phyloP scores from a whole-genome alignment of 1,140 invertebrate species.

The Drosophila murphyi region DNA sequence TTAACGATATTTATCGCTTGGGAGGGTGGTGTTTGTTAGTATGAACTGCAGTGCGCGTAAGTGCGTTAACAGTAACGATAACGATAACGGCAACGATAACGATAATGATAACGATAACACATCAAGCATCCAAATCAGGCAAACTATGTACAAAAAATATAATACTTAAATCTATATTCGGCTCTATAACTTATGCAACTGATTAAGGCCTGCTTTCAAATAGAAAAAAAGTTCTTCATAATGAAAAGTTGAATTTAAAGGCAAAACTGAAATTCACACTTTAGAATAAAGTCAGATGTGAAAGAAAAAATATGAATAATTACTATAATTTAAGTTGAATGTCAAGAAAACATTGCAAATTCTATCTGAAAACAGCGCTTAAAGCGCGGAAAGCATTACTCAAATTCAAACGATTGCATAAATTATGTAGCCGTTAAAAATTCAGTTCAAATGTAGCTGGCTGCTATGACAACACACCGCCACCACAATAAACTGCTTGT shows the following conservation, averaged over 20 bases:
- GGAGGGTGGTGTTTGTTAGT: slow-evolving; percentile 84
- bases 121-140: slow-evolving; percentile 54
- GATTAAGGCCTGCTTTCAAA: no score
- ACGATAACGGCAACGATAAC: slow-evolving; percentile 38
- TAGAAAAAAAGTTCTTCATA: not conserved
- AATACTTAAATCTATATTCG: slow-evolving; percentile 2
- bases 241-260: not conserved
- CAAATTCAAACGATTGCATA: not conserved
- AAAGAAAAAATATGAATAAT: no score
- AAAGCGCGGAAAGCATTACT: no score
- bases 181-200: slow-evolving; percentile 1
- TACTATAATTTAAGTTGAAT: no score
- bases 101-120: slow-evolving; percentile 47
- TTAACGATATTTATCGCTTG: slow-evolving; percentile 65
- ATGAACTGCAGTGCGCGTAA: slow-evolving; percentile 80
- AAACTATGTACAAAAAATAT: slow-evolving; percentile 25
- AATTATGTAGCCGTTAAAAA: slow-evolving; percentile 19
- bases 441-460: slow-evolving; percentile 7
- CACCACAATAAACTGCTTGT: slow-evolving; percentile 24
- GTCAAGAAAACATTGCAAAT: no score
- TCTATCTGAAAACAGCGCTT: no score
- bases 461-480: slow-evolving; percentile 23
- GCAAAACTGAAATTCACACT: no score
- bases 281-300: no score
- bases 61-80: slow-evolving; percentile 74